These are phyloP conservation scores for Sinonovacula constricta DNA, from an alignment of 1,140 invertebrate species.

Conservation along the genomic window DNA sequence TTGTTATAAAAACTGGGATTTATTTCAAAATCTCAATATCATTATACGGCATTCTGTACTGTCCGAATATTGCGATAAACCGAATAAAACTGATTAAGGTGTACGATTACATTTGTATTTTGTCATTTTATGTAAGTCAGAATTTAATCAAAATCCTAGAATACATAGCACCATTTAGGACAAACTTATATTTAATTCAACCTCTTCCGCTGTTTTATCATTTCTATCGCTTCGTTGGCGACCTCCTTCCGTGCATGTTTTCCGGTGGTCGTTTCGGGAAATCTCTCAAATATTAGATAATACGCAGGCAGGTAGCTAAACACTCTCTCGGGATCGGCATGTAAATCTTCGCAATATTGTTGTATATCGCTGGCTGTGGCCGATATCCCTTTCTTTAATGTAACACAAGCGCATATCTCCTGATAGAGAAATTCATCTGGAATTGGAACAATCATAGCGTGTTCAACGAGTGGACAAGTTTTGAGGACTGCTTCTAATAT, in stretches of 20 bases:
- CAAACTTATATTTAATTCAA: too few species aligned
- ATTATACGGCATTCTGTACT: too few species aligned
- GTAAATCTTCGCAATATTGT: background rate
- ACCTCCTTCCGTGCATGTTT: conserved; percentile 12
- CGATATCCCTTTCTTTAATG: background rate
- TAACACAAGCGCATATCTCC: conserved; percentile 29
- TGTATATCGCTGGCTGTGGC: conserved; percentile 6
- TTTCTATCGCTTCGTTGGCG: background rate
- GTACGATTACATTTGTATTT: too few species aligned
- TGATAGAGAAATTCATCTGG: conserved; percentile 35
- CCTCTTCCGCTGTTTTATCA: too few species aligned
- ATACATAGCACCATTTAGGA: too few species aligned
- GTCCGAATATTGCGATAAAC: too few species aligned
- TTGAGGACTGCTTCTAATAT: conserved; percentile 24
- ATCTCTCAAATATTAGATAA: conserved; percentile 20
- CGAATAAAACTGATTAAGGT: too few species aligned
- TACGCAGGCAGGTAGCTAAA: conserved; percentile 17
- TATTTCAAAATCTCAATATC: too few species aligned
- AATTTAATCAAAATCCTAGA: too few species aligned
- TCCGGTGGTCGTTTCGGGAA: conserved; percentile 16
- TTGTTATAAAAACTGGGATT: too few species aligned
- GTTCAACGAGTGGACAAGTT: background rate
- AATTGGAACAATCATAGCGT: conserved; percentile 40
- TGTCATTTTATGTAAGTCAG: too few species aligned
- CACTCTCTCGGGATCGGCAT: conserved; percentile 14